Evolutionary conservation across 1,140 invertebrate species (phyloP).

Genomic region (Solenopsis fugax): DNA sequence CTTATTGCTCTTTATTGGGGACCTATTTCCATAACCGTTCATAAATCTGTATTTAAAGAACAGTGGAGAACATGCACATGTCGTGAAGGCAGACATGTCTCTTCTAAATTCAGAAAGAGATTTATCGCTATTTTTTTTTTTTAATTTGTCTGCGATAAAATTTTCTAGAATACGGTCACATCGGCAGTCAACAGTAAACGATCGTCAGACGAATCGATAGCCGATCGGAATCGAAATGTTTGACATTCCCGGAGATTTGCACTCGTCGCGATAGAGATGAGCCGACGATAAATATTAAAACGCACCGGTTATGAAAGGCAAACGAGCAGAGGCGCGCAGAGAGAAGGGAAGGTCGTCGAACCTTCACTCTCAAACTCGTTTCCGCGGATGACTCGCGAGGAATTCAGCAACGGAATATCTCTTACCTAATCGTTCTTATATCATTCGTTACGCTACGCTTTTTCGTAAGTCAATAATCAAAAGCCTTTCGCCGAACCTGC

Average conservation of each 20-base stretch:
- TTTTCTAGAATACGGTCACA: not conserved
- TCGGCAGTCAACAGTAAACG: not conserved
- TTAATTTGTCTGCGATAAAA: not conserved
- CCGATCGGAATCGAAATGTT: conserved; percentile 47
- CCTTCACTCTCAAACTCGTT: conserved; percentile 69
- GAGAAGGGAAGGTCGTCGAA: conserved; percentile 67
- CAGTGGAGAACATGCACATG: not conserved
- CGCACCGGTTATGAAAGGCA: conserved; percentile 71
- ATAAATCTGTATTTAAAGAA: not conserved
- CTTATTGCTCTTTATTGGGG: not conserved
- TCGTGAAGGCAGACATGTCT: not conserved
- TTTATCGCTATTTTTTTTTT: not conserved
- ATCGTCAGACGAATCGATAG: not conserved
- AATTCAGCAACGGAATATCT: conserved; percentile 72
- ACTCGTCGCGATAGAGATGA: conserved; percentile 41
- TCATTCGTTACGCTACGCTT: conserved; percentile 61
- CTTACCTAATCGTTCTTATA: conserved; percentile 73
- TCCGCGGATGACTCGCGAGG: conserved; percentile 68
- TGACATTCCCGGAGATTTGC: not conserved
- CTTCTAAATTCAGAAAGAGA: not conserved
- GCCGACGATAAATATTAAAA: conserved; percentile 69
- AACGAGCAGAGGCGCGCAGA: conserved; percentile 37
- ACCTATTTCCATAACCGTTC: not conserved
- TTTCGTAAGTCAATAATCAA: conserved; percentile 40
- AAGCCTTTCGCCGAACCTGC: conserved; percentile 38